Conservation (phyloP, 2,888 invertebrate species). For the Drepanosiphum platanoidis region DNA sequence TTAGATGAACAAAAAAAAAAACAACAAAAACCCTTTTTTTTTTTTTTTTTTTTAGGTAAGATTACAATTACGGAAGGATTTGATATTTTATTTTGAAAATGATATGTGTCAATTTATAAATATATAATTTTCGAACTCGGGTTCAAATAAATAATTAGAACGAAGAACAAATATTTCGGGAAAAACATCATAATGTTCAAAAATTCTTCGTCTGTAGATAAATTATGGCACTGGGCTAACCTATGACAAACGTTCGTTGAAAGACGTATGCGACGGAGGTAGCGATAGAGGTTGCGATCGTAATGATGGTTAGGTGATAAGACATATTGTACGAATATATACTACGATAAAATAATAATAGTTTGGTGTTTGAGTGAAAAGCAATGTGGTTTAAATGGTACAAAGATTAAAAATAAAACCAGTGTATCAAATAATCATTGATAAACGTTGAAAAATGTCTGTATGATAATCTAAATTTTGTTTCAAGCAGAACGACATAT, state of each 20-base stretch:
- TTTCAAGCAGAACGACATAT: background rate
- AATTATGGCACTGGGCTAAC: slow-evolving; percentile 54
- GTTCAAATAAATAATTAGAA: slow-evolving; percentile 19
- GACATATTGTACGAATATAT: too few relatives aligned
- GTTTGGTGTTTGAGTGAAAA: slow-evolving; percentile 9
- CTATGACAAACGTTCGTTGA: slow-evolving; percentile 2
- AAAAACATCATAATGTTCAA: background rate
- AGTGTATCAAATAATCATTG: slow-evolving; percentile 3
- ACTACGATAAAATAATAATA: background rate
- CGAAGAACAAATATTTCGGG: slow-evolving; percentile 5
- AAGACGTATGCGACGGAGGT: slow-evolving; percentile 15
- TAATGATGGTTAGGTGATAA: background rate
- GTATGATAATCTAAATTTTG: slow-evolving; percentile 7
- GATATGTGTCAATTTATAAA: slow-evolving; percentile 52
- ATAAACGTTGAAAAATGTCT: slow-evolving; percentile 3
- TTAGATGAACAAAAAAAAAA: slow-evolving; percentile 12
- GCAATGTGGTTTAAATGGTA: slow-evolving; percentile 7
- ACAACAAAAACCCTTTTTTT: too few relatives aligned
- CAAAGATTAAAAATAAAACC: slow-evolving; percentile 14
- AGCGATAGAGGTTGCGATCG: background rate
- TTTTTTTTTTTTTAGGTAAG: too few relatives aligned
- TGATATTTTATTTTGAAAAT: slow-evolving; percentile 38
- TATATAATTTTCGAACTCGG: slow-evolving; percentile 2
- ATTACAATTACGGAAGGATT: slow-evolving; percentile 48
- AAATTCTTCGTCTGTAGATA: background rate